Conservation (phyloP, 2,888 invertebrate species). For the Pseudanteris insignis region DNA sequence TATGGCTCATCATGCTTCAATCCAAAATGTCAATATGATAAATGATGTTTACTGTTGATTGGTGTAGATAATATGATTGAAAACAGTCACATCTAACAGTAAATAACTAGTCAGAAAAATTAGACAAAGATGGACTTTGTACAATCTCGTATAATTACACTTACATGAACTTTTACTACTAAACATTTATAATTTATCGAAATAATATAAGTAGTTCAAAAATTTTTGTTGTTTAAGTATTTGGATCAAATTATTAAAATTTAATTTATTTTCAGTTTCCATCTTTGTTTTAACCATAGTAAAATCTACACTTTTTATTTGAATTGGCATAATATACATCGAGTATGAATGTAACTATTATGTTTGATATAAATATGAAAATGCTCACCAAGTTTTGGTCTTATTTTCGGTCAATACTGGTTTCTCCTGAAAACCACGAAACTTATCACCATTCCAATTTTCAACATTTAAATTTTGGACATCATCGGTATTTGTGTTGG, state of each 20-base stretch:
- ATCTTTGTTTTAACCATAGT: constrained; percentile 18
- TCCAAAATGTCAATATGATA: constrained; percentile 7
- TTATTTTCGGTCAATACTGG: constrained; percentile 73
- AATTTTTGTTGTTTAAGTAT: too few species aligned
- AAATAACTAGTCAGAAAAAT: not conserved
- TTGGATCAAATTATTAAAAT: not conserved
- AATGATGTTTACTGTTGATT: not conserved
- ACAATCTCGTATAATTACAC: too few species aligned
- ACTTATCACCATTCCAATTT: constrained; percentile 50
- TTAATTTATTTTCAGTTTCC: not conserved
- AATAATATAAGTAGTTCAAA: too few species aligned
- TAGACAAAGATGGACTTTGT: constrained; percentile 18
- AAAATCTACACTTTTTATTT: constrained; percentile 14
- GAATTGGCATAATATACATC: too few species aligned
- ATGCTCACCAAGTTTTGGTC: constrained; percentile 73
- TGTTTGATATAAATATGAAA: not conserved
- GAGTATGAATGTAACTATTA: too few species aligned
- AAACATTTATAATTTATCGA: too few species aligned
- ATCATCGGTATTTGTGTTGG: constrained; percentile 37
- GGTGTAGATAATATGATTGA: not conserved
- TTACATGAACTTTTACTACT: too few species aligned
- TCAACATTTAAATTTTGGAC: constrained; percentile 44
- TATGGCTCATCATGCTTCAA: constrained; percentile 32
- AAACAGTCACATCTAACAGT: constrained; percentile 9
- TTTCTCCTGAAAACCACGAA: constrained; percentile 42